These are phyloP conservation scores for Chloroclystis v-ata DNA, from an alignment of 2,888 invertebrate species.

Conservation along the genomic window DNA sequence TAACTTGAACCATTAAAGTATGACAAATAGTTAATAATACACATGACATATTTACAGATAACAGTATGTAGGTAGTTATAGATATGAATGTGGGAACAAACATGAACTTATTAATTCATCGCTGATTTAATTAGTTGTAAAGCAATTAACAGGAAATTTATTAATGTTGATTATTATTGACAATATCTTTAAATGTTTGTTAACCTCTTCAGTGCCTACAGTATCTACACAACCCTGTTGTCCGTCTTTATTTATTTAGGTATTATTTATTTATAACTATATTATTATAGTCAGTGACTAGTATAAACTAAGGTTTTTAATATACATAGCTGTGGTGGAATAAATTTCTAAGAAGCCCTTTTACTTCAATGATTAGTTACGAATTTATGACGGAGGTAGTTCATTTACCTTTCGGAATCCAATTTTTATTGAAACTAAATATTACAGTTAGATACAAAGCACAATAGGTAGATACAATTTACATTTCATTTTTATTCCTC, in stretches of 20 bases:
- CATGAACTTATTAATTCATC: slow-evolving; percentile 6
- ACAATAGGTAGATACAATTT: no score
- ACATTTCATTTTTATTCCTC: no score
- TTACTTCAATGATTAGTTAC: no score
- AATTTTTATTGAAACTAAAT: no score
- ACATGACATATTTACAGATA: slow-evolving; percentile 20
- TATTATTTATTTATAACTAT: background rate
- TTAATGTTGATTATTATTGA: slow-evolving; percentile 1
- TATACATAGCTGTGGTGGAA: no score
- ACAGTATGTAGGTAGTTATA: background rate
- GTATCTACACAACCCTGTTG: background rate
- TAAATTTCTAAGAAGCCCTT: no score
- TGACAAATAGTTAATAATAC: slow-evolving; percentile 17
- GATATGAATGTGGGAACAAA: slow-evolving; percentile 1
- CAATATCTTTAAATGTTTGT: background rate
- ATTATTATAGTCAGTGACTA: no score
- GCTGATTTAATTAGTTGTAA: slow-evolving; percentile 17
- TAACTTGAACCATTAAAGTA: slow-evolving; percentile 11
- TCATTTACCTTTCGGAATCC: no score
- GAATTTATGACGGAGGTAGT: no score
- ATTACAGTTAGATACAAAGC: no score
- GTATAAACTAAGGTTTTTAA: no score
- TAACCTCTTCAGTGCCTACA: background rate
- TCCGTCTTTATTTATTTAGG: no score
- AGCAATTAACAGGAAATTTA: slow-evolving; percentile 3